Conservation (phyloP, 2,888 invertebrate species). For the Sthenelais limicola region DNA sequence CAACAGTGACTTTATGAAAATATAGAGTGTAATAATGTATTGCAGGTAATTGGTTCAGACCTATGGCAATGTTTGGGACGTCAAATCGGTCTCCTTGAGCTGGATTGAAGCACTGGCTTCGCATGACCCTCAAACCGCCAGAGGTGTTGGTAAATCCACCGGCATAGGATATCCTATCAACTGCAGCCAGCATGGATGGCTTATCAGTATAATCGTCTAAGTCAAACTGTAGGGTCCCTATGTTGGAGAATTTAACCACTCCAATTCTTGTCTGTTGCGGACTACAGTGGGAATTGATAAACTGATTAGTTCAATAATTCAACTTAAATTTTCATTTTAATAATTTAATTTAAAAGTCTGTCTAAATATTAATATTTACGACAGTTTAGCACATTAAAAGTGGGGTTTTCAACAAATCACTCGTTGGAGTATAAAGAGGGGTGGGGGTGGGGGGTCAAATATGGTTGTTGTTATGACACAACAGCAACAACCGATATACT, state of each 20-base stretch:
- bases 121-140: slow-evolving; percentile 36
- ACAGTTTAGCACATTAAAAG: too few species aligned
- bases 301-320: background rate
- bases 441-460: too few species aligned
- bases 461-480: too few species aligned
- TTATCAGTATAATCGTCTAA: background rate
- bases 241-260: slow-evolving; percentile 25
- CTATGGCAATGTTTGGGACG: slow-evolving; percentile 61
- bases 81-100: slow-evolving; percentile 53
- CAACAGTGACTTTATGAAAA: too few species aligned
- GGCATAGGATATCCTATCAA: slow-evolving; percentile 33
- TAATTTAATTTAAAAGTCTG: too few species aligned
- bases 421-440: too few species aligned
- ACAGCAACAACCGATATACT: too few species aligned
- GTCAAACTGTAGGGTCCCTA: background rate
- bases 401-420: too few species aligned
- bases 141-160: slow-evolving; percentile 46
- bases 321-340: too few species aligned
- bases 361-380: too few species aligned
- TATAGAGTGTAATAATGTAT: too few species aligned
- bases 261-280: slow-evolving; percentile 2
- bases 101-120: slow-evolving; percentile 1
- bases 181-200: slow-evolving; percentile 12
- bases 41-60: too few species aligned
- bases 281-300: background rate